These are phyloP conservation scores for Stenichneumon culpator DNA, from an alignment of 2,888 invertebrate genomes.

Conservation along the genomic window DNA sequence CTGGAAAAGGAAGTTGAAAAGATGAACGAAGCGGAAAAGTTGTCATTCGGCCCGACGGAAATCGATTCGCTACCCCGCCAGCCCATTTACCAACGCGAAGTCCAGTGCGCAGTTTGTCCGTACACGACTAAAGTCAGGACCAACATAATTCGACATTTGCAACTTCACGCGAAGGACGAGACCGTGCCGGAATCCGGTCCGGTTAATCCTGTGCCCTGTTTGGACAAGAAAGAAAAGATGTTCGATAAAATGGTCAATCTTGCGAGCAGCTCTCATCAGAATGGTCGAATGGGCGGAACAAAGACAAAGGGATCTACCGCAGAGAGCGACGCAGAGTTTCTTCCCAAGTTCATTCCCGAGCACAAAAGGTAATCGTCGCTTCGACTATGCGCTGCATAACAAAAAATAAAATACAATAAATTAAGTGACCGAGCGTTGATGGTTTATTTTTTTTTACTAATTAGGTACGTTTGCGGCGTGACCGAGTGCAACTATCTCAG, in stretches of 20 bases:
- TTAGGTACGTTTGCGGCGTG: constrained; percentile 91
- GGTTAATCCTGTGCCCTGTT: constrained; percentile 93
- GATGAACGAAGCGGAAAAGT: constrained; percentile 78
- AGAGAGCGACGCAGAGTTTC: constrained; percentile 73
- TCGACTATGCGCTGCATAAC: not conserved
- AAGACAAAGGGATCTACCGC: constrained; percentile 72
- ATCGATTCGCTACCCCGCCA: constrained; percentile 88
- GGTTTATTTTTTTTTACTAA: not conserved
- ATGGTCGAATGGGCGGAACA: constrained; percentile 84
- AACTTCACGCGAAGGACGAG: constrained; percentile 88
- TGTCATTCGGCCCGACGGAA: constrained; percentile 87
- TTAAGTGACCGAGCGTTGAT: not conserved
- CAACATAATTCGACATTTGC: constrained; percentile 91
- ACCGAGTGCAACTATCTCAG: constrained; percentile 90
- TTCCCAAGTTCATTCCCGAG: constrained; percentile 83
- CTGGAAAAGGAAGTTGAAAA: constrained; percentile 70
- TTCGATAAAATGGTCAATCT: constrained; percentile 95
- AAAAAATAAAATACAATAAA: not conserved
- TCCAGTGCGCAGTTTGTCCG: constrained; percentile 89
- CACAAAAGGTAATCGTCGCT: constrained; percentile 78
- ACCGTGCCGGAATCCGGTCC: constrained; percentile 90
- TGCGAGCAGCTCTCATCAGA: constrained; percentile 89
- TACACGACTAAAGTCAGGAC: constrained; percentile 90
- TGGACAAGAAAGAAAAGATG: constrained; percentile 92
- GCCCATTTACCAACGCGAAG: constrained; percentile 88